Conservation (phyloP, 2,113 vertebrate genomes). For the Lonchura striata region DNA sequence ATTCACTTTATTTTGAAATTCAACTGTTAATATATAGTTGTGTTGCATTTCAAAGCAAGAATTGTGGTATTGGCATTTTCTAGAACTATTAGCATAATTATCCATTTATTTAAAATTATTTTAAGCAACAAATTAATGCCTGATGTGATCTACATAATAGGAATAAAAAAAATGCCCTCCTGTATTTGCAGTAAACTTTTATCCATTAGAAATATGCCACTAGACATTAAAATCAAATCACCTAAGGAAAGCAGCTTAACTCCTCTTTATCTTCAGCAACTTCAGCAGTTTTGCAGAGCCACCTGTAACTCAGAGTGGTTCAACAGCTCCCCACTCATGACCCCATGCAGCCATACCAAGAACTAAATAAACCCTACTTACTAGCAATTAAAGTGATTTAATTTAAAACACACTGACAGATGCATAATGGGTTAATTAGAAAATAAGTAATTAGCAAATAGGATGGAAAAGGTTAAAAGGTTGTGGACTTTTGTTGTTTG, state of each 20-base stretch:
- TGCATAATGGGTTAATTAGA: conserved; percentile 63
- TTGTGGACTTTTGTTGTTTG: conserved; percentile 45
- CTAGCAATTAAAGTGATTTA: conserved; percentile 62
- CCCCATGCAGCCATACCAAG: neutral
- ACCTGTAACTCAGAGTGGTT: conserved; percentile 35
- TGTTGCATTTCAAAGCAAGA: neutral
- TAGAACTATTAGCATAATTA: neutral
- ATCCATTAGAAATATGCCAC: neutral
- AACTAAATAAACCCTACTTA: conserved; percentile 61
- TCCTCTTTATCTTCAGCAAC: conserved; percentile 9
- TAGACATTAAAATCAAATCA: neutral
- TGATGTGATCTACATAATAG: neutral
- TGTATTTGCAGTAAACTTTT: neutral
- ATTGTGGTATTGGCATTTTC: neutral
- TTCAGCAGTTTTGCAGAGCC: conserved; percentile 34
- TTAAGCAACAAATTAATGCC: neutral
- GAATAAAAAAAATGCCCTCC: neutral
- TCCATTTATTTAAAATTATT: neutral
- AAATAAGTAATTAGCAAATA: conserved; percentile 64
- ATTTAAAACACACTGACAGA: conserved; percentile 59
- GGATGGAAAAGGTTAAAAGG: conserved; percentile 61
- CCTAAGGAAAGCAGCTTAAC: conserved; percentile 35
- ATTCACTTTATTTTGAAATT: neutral
- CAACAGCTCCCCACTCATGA: conserved; percentile 34
- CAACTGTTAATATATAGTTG: neutral